Percentiles rank a stretch among this genome's conserved stretches.
Evolutionary conservation across 2,113 vertebrate genomes (phyloP).

Genomic region (Regulus satrapa): DNA sequence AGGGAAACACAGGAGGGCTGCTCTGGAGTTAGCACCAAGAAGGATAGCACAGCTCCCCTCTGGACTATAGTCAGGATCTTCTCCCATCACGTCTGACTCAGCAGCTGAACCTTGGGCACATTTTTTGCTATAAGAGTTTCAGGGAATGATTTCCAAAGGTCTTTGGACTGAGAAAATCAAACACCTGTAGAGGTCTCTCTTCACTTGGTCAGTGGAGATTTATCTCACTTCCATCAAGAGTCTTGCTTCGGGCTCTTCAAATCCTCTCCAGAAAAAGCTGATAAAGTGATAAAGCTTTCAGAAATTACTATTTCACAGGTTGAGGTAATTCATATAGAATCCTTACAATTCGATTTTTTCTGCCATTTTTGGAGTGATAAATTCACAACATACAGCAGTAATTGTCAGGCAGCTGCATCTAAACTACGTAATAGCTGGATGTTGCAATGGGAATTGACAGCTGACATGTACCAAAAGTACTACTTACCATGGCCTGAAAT

Average conservation of each 20-base stretch:
- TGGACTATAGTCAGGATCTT: neutral
- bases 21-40: rapidly evolving
- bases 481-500: constrained; percentile 27
- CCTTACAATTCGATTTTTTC: neutral
- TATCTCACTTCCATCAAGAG: neutral
- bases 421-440: neutral
- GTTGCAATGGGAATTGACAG: neutral
- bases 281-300: neutral
- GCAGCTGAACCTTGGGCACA: neutral
- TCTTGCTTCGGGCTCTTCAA: neutral
- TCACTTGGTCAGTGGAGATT: neutral
- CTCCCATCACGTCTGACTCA: neutral
- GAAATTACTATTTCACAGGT: neutral
- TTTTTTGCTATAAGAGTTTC: neutral
- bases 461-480: neutral
- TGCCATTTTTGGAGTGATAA: neutral
- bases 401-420: neutral
- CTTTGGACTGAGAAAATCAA: neutral
- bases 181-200: constrained; percentile 40
- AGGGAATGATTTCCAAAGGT: neutral
- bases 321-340: neutral
- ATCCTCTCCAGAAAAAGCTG: neutral
- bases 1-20: neutral
- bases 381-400: neutral
- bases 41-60: neutral